Conservation (phyloP, 2,888 invertebrate genomes). For the Ennomos fuscantarius region DNA sequence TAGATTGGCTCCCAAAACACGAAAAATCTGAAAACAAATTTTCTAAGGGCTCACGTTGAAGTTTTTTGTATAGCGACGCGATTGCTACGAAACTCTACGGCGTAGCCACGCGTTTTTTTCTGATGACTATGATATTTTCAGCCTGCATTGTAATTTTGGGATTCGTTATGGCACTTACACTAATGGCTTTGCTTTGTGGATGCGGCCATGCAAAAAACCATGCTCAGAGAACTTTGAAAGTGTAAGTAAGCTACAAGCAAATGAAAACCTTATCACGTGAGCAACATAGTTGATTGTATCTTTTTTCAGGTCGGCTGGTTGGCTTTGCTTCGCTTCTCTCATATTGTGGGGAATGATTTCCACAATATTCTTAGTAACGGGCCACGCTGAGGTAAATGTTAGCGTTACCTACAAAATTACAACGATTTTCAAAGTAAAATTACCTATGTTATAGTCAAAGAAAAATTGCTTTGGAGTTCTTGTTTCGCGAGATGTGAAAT, state of each 20-base stretch:
- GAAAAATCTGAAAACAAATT: conserved; percentile 1
- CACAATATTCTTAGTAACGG: conserved; percentile 85
- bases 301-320: conserved; percentile 78
- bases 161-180: conserved; percentile 73
- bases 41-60: conserved; percentile 24
- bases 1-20: conserved; percentile 4
- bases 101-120: conserved; percentile 26
- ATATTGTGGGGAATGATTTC: conserved; percentile 86
- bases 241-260: conserved; percentile 59
- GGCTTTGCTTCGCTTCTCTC: conserved; percentile 85
- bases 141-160: conserved; percentile 70
- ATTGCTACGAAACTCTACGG: conserved; percentile 29
- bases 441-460: conserved; percentile 42
- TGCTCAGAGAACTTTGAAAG: conserved; percentile 71
- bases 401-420: conserved; percentile 12
- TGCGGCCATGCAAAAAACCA: conserved; percentile 72
- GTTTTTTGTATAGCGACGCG: conserved; percentile 30
- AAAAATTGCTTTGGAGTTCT: conserved; percentile 37
- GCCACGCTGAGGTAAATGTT: conserved; percentile 85
- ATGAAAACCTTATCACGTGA: conserved; percentile 1
- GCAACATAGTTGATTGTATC: conserved; percentile 9
- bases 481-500: conserved; percentile 42
- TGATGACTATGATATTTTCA: conserved; percentile 49
- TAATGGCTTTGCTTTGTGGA: conserved; percentile 80
- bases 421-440: conserved; percentile 30